Evolutionary conservation across 2,113 vertebrate species (phyloP), one percentile per base, ranked within the genome.

Genomic region (Astatotilapia flaviijosephi): DNA sequence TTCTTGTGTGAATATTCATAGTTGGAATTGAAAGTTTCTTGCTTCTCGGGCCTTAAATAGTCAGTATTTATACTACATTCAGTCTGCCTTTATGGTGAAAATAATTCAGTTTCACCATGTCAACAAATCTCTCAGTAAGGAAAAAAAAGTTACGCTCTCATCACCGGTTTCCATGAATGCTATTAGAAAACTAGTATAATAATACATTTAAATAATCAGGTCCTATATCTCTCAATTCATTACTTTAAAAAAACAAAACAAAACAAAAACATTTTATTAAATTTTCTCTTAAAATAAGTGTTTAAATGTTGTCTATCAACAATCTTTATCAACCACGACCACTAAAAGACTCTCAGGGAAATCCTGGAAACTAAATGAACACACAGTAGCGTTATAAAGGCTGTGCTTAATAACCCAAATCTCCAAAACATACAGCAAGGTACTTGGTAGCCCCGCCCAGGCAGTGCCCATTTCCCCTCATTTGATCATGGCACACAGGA

Each of bases 401-500:
- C 83, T 55, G 81, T 4, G 28, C 80, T 88, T 92, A 92, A 92
- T 91, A 55, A 86, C 19, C 79, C 58, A n/a, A 84, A 60, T 91
- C 84, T 86, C 53, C 60, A 51, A 85, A 65, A 77, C 80, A 82
- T 80, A 47, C 28, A 79, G 45, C 23, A 9, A 45, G 80, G 42
- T 19, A 26, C 35, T 21, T 23, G 26, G 56, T 53, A 56, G 80
- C 68, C 58, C 85, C 47, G 82, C 88, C 87, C 62, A 42, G 55
- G 91, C 90, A 89, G 31, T 88, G 87, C 83, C 84, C 91, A 90
- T 85, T 91, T 94, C 92, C 91, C 80, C n/a, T 8, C 31, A 84
- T 95, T 94, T 96, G 90, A 95, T 96, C 79, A 31, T 54, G 4
- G 33, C 86, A 33, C 19, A 53, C 79, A 92, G 93, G 92, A 95